Conservation (phyloP, 2,888 invertebrate genomes). For the Prosapia bicincta region DNA sequence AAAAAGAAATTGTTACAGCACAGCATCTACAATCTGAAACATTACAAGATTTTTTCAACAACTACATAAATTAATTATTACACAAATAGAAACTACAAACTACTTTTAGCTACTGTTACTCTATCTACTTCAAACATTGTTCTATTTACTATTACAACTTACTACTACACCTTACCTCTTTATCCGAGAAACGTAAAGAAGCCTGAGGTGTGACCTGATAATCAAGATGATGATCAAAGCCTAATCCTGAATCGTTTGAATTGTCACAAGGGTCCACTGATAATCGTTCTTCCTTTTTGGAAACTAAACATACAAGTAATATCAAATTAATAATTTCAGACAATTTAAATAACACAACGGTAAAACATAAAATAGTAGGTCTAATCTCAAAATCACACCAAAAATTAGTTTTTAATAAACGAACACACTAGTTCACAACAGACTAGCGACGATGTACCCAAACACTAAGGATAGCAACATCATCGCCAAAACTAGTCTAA, state of each 20-base stretch:
- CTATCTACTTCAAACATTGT: too few relatives aligned
- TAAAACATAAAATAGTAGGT: too few relatives aligned
- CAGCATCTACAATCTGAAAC: background rate
- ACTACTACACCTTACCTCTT: conserved; percentile 31
- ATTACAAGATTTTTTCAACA: too few relatives aligned
- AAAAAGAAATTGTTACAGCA: background rate
- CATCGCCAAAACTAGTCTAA: too few relatives aligned
- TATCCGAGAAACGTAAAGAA: conserved; percentile 11
- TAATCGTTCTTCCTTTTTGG: conserved; percentile 36
- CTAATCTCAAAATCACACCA: too few relatives aligned
- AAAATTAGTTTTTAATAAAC: too few relatives aligned
- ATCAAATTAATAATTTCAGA: background rate
- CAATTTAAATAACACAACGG: too few relatives aligned
- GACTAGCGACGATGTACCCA: too few relatives aligned
- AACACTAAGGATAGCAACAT: too few relatives aligned
- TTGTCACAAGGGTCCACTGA: conserved; percentile 69
- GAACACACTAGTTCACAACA: too few relatives aligned
- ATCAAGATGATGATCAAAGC: conserved; percentile 65
- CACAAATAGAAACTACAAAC: background rate
- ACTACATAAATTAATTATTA: background rate
- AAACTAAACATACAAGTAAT: background rate
- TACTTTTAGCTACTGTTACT: too few relatives aligned
- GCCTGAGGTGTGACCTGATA: conserved; percentile 20
- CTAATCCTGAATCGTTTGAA: conserved; percentile 86
- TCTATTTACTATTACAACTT: too few relatives aligned